Evolutionary conservation across 2,888 invertebrate genomes (phyloP).

Genomic region (Barypeithes pellucidus): DNA sequence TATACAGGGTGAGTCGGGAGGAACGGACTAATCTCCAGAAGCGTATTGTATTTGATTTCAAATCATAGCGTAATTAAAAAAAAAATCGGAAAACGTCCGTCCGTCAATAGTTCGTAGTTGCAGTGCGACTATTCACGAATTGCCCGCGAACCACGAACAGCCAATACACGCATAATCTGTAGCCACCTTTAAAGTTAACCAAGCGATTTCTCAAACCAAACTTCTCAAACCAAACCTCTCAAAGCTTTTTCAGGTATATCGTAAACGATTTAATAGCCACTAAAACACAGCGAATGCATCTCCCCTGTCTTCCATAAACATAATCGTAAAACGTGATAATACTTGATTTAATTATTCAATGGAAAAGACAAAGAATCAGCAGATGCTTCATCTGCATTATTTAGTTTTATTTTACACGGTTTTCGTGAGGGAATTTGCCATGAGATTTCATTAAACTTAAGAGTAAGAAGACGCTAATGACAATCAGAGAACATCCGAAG

Average conservation of each 20-base stretch:
- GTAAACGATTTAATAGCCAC: constrained; percentile 44
- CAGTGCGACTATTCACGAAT: no score
- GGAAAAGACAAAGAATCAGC: constrained; percentile 26
- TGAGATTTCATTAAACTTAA: constrained; percentile 2
- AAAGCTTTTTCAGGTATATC: constrained; percentile 37
- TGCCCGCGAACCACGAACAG: no score
- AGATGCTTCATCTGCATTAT: constrained; percentile 36
- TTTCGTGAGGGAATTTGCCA: constrained; percentile 11
- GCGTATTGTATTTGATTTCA: no score
- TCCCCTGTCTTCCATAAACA: constrained; percentile 32
- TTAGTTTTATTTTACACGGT: constrained; percentile 25
- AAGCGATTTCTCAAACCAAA: not conserved
- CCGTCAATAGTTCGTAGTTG: no score
- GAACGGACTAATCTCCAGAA: no score
- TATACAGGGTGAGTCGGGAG: no score
- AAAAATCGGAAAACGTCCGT: no score
- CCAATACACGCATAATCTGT: no score
- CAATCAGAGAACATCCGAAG: no score
- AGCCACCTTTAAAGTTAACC: no score
- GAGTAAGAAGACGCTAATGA: no score
- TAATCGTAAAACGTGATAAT: constrained; percentile 47
- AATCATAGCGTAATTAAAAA: no score
- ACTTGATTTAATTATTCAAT: constrained; percentile 43
- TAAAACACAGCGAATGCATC: constrained; percentile 36
- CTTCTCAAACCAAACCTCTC: constrained; percentile 30